Percentiles rank a stretch among this genome's conserved stretches.
phyloP scores from a whole-genome alignment of 92 coral and sea anemone genomes.

The Bergia puertoricense region DNA sequence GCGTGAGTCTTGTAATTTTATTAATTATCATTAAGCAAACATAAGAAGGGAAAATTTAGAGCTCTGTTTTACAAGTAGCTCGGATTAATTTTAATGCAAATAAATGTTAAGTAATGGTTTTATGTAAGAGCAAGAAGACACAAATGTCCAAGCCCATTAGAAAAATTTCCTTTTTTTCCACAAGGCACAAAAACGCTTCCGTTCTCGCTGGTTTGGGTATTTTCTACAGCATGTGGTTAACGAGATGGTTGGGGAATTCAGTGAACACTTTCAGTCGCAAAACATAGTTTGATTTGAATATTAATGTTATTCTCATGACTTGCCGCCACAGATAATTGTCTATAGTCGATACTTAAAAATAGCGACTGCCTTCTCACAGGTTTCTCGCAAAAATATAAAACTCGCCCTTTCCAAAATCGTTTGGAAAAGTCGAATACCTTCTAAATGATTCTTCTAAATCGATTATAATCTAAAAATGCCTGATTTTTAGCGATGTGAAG shows the following conservation, averaged over 20 bases:
- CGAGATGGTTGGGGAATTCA: neutral
- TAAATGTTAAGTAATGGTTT: neutral
- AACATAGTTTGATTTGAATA: constrained; percentile 6
- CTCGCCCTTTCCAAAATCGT: neutral
- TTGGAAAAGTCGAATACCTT: neutral
- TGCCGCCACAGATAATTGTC: constrained; percentile 13
- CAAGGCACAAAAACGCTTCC: neutral
- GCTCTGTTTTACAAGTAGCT: neutral
- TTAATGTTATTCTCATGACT: neutral
- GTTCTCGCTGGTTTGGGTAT: neutral
- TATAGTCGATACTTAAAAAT: neutral
- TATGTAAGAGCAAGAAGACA: constrained; percentile 4
- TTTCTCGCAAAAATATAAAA: neutral
- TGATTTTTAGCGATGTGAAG: neutral
- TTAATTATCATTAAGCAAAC: neutral
- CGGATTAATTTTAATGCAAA: neutral
- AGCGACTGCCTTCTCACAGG: neutral
- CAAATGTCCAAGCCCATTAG: constrained; percentile 13
- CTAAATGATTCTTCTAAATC: neutral
- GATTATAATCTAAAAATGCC: neutral
- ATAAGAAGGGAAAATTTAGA: neutral
- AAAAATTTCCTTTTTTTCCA: neutral
- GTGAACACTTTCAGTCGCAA: neutral
- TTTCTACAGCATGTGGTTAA: neutral
- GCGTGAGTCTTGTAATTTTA: neutral